These are phyloP conservation scores for Empis stercorea DNA, from an alignment of 2,888 invertebrate genomes.

Conservation along the genomic window DNA sequence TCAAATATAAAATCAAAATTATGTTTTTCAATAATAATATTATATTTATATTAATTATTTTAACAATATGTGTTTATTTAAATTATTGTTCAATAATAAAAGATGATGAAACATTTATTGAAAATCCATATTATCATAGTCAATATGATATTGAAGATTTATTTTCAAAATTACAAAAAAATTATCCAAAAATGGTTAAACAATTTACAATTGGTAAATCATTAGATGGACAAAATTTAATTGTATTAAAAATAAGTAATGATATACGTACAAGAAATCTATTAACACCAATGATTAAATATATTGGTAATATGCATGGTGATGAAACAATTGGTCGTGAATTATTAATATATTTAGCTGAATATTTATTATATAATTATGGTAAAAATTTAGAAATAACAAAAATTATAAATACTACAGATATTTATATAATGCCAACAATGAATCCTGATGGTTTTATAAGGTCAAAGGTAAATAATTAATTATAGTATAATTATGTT, in stretches of 20 bases:
- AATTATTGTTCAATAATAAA: slow-evolving; percentile 18
- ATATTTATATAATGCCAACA: slow-evolving; percentile 92
- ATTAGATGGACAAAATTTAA: slow-evolving; percentile 63
- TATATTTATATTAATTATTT: not conserved
- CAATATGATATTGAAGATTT: slow-evolving; percentile 57
- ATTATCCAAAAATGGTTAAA: slow-evolving; percentile 56
- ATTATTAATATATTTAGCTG: slow-evolving; percentile 66
- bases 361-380: slow-evolving; percentile 69
- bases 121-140: slow-evolving; percentile 49
- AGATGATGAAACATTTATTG: slow-evolving; percentile 44
- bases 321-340: slow-evolving; percentile 85
- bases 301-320: slow-evolving; percentile 94
- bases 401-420: slow-evolving; percentile 66
- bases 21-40: no score
- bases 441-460: slow-evolving; percentile 97
- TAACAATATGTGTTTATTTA: not conserved
- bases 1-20: no score
- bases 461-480: slow-evolving; percentile 51
- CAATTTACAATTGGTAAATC: slow-evolving; percentile 73
- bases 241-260: slow-evolving; percentile 56
- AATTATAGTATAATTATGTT: not conserved
- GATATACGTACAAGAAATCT: slow-evolving; percentile 44
- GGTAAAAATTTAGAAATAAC: slow-evolving; percentile 56
- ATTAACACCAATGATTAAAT: slow-evolving; percentile 81
- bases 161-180: slow-evolving; percentile 46